Evolutionary conservation across 1,140 invertebrate genomes (phyloP).

Genomic region (Battus philenor): DNA sequence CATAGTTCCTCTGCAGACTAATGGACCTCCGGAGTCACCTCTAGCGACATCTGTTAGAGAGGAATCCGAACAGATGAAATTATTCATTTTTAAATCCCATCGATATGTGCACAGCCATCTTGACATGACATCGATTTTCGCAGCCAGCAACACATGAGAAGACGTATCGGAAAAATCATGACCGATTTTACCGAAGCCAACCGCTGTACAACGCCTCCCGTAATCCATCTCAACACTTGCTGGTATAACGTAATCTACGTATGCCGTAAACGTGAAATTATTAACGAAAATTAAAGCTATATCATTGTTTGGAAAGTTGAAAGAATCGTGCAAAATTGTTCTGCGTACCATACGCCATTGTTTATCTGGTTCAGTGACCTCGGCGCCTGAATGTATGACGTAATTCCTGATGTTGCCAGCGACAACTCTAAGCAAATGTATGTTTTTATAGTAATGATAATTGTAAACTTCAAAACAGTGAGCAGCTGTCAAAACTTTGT

Average conservation of each 20-base stretch:
- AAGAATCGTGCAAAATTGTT: slow-evolving; percentile 31
- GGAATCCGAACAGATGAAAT: slow-evolving; percentile 45
- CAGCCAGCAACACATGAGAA: slow-evolving; percentile 32
- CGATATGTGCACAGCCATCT: slow-evolving; percentile 32
- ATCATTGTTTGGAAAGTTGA: slow-evolving; percentile 44
- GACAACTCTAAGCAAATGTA: slow-evolving; percentile 30
- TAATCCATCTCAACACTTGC: slow-evolving; percentile 34
- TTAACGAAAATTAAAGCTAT: slow-evolving; percentile 38
- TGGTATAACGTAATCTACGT: slow-evolving; percentile 29
- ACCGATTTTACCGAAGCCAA: slow-evolving; percentile 37
- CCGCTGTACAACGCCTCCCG: slow-evolving; percentile 27
- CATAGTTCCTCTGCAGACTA: slow-evolving; percentile 33
- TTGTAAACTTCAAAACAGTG: slow-evolving; percentile 50
- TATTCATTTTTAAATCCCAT: slow-evolving; percentile 55
- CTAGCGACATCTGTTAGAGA: slow-evolving; percentile 34
- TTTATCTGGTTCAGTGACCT: slow-evolving; percentile 25
- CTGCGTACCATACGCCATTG: slow-evolving; percentile 39
- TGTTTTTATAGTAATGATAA: slow-evolving; percentile 30
- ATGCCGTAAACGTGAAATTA: slow-evolving; percentile 28
- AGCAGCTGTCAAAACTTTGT: slow-evolving; percentile 40
- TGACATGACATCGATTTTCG: slow-evolving; percentile 33
- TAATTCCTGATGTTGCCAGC: slow-evolving; percentile 36
- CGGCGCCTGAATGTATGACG: slow-evolving; percentile 27
- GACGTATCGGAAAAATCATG: slow-evolving; percentile 9
- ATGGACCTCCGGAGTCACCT: slow-evolving; percentile 54